Percentiles rank a stretch among this genome's conserved stretches.
Conservation (phyloP, 2,888 invertebrate species). For the Metacarcinus magister region DNA sequence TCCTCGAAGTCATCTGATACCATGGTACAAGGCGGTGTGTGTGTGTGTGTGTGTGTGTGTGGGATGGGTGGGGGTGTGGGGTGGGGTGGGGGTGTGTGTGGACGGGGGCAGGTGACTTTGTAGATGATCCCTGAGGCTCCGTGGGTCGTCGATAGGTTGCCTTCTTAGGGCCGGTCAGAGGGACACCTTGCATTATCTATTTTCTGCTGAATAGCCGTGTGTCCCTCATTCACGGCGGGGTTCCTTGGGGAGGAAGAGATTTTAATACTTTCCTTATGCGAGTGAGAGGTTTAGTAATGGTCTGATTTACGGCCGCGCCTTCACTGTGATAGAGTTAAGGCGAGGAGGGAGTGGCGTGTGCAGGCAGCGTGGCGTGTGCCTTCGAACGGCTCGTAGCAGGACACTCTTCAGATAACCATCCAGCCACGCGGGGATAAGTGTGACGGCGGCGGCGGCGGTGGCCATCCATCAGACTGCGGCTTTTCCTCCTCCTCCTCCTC, state of each 20-base stretch:
- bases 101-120: neutral
- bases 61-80: slow-evolving; percentile 11
- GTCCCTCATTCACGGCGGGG: neutral
- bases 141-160: neutral
- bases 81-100: too few relatives aligned
- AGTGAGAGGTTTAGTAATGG: neutral
- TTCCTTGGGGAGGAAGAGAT: neutral
- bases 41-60: slow-evolving; percentile 53
- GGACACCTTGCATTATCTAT: neutral
- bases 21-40: neutral
- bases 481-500: slow-evolving; percentile 8
- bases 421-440: slow-evolving; percentile 37
- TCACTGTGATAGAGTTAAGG: neutral
- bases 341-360: neutral
- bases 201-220: neutral
- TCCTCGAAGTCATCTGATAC: neutral
- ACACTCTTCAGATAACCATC: slow-evolving; percentile 46
- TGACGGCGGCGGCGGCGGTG: neutral
- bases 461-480: slow-evolving; percentile 17
- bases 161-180: neutral
- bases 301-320: neutral
- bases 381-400: neutral
- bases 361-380: neutral
- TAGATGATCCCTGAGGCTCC: neutral
- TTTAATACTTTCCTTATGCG: neutral